Conservation (phyloP, 2,113 vertebrate species). For the Rissa tridactyla region DNA sequence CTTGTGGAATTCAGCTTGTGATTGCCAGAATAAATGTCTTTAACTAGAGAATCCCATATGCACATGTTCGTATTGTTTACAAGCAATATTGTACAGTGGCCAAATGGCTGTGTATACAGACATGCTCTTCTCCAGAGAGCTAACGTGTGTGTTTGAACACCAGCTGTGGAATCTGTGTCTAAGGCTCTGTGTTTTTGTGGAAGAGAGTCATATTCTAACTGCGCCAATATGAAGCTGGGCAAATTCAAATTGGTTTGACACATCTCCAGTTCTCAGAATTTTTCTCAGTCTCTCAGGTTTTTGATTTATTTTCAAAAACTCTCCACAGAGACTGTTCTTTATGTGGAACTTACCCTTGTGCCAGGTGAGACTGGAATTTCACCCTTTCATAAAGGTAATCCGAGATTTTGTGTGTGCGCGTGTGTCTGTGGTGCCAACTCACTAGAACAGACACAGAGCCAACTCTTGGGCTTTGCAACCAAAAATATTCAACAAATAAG, state of each 20-base stretch:
- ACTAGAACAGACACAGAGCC: neutral
- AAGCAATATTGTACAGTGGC: neutral
- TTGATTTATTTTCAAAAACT: constrained; percentile 12
- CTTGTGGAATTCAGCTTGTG: neutral
- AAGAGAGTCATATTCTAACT: neutral
- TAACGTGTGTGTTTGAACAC: neutral
- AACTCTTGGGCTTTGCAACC: neutral
- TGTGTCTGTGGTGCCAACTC: neutral
- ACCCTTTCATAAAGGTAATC: constrained; percentile 1
- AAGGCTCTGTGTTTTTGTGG: neutral
- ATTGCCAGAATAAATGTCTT: neutral
- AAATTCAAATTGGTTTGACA: neutral
- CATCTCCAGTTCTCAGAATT: neutral
- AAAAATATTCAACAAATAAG: neutral
- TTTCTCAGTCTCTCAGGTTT: neutral
- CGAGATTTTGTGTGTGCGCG: neutral
- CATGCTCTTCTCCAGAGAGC: neutral
- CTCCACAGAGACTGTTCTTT: neutral
- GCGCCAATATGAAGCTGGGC: neutral
- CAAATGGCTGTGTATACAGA: neutral
- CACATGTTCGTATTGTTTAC: neutral
- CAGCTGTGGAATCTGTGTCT: neutral
- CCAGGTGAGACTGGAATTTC: constrained; percentile 25
- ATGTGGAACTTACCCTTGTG: neutral
- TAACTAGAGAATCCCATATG: neutral